Conservation (phyloP, 37 sponge, comb jelly and placozoan genomes). For the Beroe forskalii region DNA sequence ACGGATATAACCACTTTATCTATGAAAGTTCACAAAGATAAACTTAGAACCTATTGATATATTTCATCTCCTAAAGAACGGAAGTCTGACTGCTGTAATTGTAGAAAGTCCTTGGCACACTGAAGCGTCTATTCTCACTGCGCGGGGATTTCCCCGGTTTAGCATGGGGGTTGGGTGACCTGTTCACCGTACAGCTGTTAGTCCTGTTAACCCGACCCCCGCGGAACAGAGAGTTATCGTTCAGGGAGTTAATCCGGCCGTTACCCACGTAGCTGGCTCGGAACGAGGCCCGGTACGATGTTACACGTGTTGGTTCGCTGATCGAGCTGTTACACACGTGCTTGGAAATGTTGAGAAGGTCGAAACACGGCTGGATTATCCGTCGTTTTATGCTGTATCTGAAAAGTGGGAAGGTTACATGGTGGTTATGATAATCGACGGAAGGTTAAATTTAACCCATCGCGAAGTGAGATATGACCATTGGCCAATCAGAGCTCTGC, state of each 20-base stretch:
- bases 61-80: neutral
- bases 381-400: slow-evolving; percentile 35
- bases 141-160: neutral
- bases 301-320: slow-evolving; percentile 33
- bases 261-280: neutral
- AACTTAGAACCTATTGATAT: too few relatives aligned
- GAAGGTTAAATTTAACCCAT: too few relatives aligned
- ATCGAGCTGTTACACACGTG: slow-evolving; percentile 33
- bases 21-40: too few relatives aligned
- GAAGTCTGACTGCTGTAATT: neutral
- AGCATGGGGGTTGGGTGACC: neutral
- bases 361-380: neutral
- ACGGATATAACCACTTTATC: too few relatives aligned
- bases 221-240: slow-evolving; percentile 37
- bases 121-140: slow-evolving; percentile 14
- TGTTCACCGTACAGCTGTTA: neutral
- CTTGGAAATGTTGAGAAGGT: slow-evolving; percentile 32
- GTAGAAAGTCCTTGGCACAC: slow-evolving; percentile 24
- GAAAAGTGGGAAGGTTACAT: neutral
- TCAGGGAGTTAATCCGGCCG: slow-evolving; percentile 37
- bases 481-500: too few relatives aligned
- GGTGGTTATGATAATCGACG: too few relatives aligned
- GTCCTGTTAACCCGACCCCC: neutral
- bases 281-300: slow-evolving; percentile 52
- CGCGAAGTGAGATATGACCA: too few relatives aligned